A percentile compares a stretch with the other conserved stretches of the same genome.
Conservation (phyloP, 2,888 invertebrate genomes). For the Epiblema foenella region DNA sequence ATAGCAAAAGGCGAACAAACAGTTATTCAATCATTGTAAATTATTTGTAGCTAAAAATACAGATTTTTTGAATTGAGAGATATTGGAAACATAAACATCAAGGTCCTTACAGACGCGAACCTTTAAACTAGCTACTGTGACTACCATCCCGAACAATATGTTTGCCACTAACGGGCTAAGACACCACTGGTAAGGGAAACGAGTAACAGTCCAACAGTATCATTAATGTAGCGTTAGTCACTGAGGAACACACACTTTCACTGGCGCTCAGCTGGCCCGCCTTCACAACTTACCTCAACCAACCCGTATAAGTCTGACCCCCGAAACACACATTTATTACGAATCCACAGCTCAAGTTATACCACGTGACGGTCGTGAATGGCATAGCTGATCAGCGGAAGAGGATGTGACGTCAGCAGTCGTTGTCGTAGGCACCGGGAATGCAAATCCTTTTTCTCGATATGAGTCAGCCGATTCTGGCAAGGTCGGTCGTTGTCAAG, state of each 20-base stretch:
- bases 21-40: no score
- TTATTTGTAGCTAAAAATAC: no score
- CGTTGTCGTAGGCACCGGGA: slow-evolving; percentile 64
- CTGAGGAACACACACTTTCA: slow-evolving; percentile 53
- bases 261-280: slow-evolving; percentile 65
- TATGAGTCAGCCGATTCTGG: slow-evolving; percentile 37
- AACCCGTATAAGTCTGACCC: neutral
- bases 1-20: no score
- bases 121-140: no score
- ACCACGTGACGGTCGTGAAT: neutral
- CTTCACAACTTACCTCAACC: neutral
- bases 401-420: slow-evolving; percentile 77
- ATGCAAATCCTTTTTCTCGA: slow-evolving; percentile 38
- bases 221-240: slow-evolving; percentile 41
- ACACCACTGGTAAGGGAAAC: slow-evolving; percentile 9
- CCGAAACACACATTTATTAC: neutral
- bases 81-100: no score
- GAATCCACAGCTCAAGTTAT: neutral
- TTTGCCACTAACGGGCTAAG: neutral
- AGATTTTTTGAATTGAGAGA: no score
- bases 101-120: no score
- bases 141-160: neutral
- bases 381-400: slow-evolving; percentile 62
- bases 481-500: slow-evolving; percentile 37
- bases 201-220: slow-evolving; percentile 28